These are phyloP conservation scores for Arvicanthis niloticus DNA, from an alignment of 2,113 vertebrate genomes.

Conservation along the genomic window DNA sequence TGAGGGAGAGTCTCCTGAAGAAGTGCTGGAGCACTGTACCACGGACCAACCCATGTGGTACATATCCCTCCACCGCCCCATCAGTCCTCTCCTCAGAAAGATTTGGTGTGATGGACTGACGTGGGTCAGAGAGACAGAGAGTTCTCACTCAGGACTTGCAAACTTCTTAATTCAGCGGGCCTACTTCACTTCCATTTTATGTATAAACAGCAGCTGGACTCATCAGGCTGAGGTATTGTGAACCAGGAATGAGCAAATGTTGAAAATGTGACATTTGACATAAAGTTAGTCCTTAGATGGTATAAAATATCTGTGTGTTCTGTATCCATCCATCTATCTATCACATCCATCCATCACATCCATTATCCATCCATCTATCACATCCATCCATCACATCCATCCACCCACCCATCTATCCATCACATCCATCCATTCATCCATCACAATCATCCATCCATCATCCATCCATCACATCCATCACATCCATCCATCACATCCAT, in stretches of 20 bases:
- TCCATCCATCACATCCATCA: background rate
- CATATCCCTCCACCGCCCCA: background rate
- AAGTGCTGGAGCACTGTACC: background rate
- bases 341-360: no score
- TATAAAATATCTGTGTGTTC: background rate
- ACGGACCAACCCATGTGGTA: background rate
- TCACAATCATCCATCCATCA: background rate
- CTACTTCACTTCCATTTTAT: background rate
- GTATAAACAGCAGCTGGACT: background rate
- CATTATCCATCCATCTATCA: background rate
- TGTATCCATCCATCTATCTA: background rate
- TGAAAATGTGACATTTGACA: background rate
- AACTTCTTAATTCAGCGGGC: background rate
- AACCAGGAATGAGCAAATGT: background rate
- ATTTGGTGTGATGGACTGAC: background rate
- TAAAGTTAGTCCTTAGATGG: background rate
- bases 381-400: no score
- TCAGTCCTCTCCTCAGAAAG: background rate
- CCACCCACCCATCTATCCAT: background rate
- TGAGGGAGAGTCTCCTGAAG: background rate
- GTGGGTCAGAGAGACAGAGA: background rate
- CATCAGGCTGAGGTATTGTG: background rate
- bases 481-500: background rate
- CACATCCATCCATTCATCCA: background rate
- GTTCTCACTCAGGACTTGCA: background rate